Evolutionary conservation across 2,797 vertebrate species (phyloP).

Genomic region (Lacerta viridis): DNA sequence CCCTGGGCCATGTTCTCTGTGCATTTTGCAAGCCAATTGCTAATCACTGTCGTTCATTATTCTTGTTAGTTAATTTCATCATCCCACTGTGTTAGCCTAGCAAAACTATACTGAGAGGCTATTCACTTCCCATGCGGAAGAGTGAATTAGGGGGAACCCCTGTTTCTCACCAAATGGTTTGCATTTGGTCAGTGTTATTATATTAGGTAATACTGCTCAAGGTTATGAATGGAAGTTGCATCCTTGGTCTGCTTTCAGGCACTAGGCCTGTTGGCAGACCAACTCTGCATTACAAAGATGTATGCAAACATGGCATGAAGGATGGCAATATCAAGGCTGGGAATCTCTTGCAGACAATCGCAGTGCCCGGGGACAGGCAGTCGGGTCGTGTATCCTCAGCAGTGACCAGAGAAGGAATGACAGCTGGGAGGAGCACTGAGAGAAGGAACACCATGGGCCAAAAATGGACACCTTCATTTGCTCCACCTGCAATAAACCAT

Average conservation of each 20-base stretch:
- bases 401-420: no score
- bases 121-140: not conserved
- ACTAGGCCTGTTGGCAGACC: no score
- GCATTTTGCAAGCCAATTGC: slow-evolving; percentile 44
- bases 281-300: no score
- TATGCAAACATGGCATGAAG: no score
- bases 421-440: no score
- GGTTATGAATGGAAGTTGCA: not conserved
- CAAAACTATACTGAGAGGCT: slow-evolving; percentile 29
- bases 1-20: slow-evolving; percentile 30
- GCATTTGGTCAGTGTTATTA: not conserved
- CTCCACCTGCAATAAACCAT: no score
- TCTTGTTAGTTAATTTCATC: slow-evolving; percentile 36
- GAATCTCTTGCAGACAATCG: no score
- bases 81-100: not conserved
- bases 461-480: no score
- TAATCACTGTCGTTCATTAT: slow-evolving; percentile 40
- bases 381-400: no score
- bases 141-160: not conserved
- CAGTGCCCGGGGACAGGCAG: no score
- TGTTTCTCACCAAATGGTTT: not conserved
- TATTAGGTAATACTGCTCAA: not conserved
- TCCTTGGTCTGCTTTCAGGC: not conserved
- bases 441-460: no score
- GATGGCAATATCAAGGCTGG: no score